Evolutionary conservation across 2,888 invertebrate species (phyloP), one percentile per base, ranked within the genome.

Genomic region (Hypomecis punctinalis): DNA sequence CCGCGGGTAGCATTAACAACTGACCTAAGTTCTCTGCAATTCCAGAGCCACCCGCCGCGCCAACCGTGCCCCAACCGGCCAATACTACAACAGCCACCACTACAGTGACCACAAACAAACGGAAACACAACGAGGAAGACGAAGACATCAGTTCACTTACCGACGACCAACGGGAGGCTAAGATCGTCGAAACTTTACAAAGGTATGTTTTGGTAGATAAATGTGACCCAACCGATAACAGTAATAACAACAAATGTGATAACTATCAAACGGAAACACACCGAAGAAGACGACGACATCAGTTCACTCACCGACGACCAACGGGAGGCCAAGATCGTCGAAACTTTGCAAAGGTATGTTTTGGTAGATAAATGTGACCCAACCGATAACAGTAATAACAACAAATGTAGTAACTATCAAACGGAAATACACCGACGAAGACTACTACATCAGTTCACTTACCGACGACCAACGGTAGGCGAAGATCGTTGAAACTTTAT

Each of bases 271-370:
- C 77, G 86, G 42, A 90, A 90, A 70, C 64, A 69, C 0, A 81
- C 80, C 0, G 82, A 81, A 0, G 76, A 76, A 0, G 81, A 81
- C 0, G 78, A 82, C 0, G 85, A 88, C 57, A 64, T 80, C 33
- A 73, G 61, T 10, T 64, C 65, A 0, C 72, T 92, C 46, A 82
- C 76, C 5, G 72, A 78, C 0, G 85, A 84, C 0, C 81, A 90
- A 69, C 81, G 84, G 61, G 90, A 92, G 65, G 81, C 80, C 5
- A 80, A 81, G 68, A 86, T 92, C 43, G 77, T 81, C 0, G 89
- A 91, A 4, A 88, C 87, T 1, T 70, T 91, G 45, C 73, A 76
- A 10, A 84, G 82, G 90, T 89, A n/a, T 71, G 61, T 36, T n/a
- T n/a, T n/a, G n/a, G n/a, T n/a, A 23, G 23, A 23, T 3, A 23